Evolutionary conservation across 2,888 invertebrate genomes (phyloP).

Genomic region (Morpho achilles): DNA sequence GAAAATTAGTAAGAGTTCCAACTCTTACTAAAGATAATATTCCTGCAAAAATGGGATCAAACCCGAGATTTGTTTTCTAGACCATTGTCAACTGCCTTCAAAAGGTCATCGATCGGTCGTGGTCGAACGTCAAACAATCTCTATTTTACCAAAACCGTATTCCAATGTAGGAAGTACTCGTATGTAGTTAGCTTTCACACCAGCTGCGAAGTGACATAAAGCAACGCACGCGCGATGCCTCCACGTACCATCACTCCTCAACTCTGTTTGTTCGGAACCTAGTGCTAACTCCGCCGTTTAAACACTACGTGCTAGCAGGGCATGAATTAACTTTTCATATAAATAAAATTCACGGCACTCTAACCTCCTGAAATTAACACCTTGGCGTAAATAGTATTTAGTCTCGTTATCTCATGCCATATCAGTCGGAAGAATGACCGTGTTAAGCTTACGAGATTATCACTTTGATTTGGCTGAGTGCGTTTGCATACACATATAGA

Average conservation of each 20-base stretch:
- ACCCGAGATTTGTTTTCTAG: too few species aligned
- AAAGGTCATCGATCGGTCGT: too few species aligned
- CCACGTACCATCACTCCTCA: constrained; percentile 42
- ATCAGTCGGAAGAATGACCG: constrained; percentile 33
- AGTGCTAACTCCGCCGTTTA: constrained; percentile 76
- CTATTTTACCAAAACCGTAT: constrained; percentile 1
- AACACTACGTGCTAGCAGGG: constrained; percentile 73
- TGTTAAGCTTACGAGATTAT: constrained; percentile 27
- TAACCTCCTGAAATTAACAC: constrained; percentile 79
- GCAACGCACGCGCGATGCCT: constrained; percentile 37
- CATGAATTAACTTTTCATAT: constrained; percentile 79
- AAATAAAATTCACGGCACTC: constrained; percentile 79
- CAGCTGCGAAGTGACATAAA: constrained; percentile 30
- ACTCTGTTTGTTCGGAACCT: constrained; percentile 69
- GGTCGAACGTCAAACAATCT: constrained; percentile 5
- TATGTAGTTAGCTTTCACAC: constrained; percentile 23
- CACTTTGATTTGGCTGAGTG: background rate
- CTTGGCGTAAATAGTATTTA: constrained; percentile 74
- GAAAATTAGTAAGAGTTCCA: too few species aligned
- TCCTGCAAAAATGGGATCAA: too few species aligned
- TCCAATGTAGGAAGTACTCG: constrained; percentile 6
- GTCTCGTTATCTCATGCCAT: constrained; percentile 64
- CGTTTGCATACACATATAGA: too few species aligned
- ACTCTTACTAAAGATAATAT: too few species aligned
- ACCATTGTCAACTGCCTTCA: too few species aligned